A percentile compares a stretch with the other conserved stretches of the same genome.
Evolutionary conservation across 2,888 invertebrate species (phyloP).

Genomic region (Thyatira batis): DNA sequence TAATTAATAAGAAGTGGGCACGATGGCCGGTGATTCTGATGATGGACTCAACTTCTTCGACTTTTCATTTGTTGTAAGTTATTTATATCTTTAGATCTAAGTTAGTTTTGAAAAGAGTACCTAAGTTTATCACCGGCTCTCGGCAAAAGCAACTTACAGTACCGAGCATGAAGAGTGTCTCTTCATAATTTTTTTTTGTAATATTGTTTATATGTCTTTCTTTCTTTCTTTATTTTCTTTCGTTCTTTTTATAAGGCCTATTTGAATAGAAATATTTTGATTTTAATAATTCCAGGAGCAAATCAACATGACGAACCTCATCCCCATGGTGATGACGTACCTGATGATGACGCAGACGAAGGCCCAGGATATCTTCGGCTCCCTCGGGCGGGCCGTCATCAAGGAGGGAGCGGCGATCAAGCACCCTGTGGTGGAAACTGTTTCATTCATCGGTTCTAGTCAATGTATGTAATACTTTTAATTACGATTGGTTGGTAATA

Average conservation of each 20-base stretch:
- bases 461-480: slow-evolving; percentile 60
- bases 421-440: slow-evolving; percentile 47
- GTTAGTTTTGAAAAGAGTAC: too few relatives aligned
- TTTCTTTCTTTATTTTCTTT: too few relatives aligned
- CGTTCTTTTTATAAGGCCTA: too few relatives aligned
- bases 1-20: background rate
- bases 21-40: background rate
- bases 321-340: slow-evolving; percentile 9
- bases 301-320: slow-evolving; percentile 9
- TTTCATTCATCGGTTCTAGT: slow-evolving; percentile 39
- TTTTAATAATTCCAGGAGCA: slow-evolving; percentile 9
- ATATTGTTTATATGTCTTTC: background rate
- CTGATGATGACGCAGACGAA: slow-evolving; percentile 4
- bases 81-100: too few relatives aligned
- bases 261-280: too few relatives aligned
- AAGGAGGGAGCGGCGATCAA: slow-evolving; percentile 45
- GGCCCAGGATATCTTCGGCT: slow-evolving; percentile 6
- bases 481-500: background rate
- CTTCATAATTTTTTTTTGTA: background rate
- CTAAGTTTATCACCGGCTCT: too few relatives aligned
- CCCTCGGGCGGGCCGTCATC: slow-evolving; percentile 17
- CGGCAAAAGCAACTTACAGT: too few relatives aligned
- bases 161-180: too few relatives aligned
- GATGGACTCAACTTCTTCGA: background rate
- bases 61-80: background rate